Evolutionary conservation across 2,113 vertebrate genomes (phyloP), one percentile per base, ranked within the genome.

Genomic region (Lagenorhynchus albirostris): DNA sequence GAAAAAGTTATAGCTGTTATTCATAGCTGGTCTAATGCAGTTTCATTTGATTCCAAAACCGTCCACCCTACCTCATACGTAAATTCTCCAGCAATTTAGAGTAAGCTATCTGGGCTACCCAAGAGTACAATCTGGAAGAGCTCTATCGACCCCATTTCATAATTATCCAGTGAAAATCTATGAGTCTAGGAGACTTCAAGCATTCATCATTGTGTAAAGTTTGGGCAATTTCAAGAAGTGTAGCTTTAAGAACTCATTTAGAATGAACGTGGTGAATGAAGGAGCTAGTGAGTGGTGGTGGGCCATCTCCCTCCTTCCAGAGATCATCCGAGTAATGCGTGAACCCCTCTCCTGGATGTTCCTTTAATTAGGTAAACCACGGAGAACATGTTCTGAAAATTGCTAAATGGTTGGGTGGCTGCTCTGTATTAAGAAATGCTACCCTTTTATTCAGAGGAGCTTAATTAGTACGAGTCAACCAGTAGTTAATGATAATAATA

Each of bases 121-220:
- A 80, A 83, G 82, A 96, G 95, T 44, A 65, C 91, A 89, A 31
- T 97, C 94, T 97, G 93, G 95, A 97, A 91, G 79, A 47, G 26
- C 89, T 95, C 95, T 91, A 95, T 86, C 29, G 67, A 81, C 77
- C 38, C 63, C 93, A 96, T 97, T 94, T 97, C 89, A 83, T 96
- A 96, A 97, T 95, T 95, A 97, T 77, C 94, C 65, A 18, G 20
- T 76, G 93, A 76, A 92, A 97, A 94, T 95, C 89, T 96, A 47
- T 84, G 95, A 41, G 73, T 89, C 41, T 47, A 18, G 26, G 62
- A 92, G 68, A 38, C 55, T 87, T 91, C 10, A 26, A 12, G 31
- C 79, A 90, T 97, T 87, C 33, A 53, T 97, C 89, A 89, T 10
- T 41, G 62, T 65, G 6, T 29, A 73, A 95, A 44, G 62, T 83